Evolutionary conservation across 2,888 invertebrate genomes (phyloP), one percentile per base, ranked within the genome.

Genomic region (Stenodera caucasica): DNA sequence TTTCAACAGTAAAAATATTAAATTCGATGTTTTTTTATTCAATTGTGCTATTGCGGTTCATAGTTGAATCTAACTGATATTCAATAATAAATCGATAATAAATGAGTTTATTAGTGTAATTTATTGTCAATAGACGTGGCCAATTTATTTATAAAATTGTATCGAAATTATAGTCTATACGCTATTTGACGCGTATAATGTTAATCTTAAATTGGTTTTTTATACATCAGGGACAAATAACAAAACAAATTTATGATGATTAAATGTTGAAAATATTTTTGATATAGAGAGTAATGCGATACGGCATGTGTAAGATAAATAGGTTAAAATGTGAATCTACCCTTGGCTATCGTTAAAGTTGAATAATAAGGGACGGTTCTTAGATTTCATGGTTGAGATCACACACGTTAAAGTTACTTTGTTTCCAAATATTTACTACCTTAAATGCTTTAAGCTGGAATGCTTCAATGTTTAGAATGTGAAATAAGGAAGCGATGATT

Each of bases 341-440:
- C 55, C 58, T 57, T 52, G 61, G 51, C 52, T 58, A 61, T 61
- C 61, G 55, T 61, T 61, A 63, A 57, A 63, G 60, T 60, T 60
- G 63, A 63, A 60, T 60, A 63, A 63, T 60, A 60, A 63, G 63
- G 59, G 60, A 57, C 29, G 57, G 57, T 57, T 60, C 63, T 60
- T 63, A 60, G 57, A 63, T 63, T 63, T 60, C 59, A 59, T 60
- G 59, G 57, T 63, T 60, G 59, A 63, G 57, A 60, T 63, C 60
- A 57, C 63, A 63, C 60, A 63, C 60, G 60, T 60, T 61, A 52
- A 63, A 60, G 60, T 63, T 63, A 63, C 60, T 63, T 63, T 63
- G 60, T 63, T 63, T 63, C 57, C 57, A 63, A 63, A 63, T 60
- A 57, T 63, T 63, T 63, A 63, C 63, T 59, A 63, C 60, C 63